Evolutionary conservation across 2,113 vertebrate genomes (phyloP).

Genomic region (Aegithalos caudatus): DNA sequence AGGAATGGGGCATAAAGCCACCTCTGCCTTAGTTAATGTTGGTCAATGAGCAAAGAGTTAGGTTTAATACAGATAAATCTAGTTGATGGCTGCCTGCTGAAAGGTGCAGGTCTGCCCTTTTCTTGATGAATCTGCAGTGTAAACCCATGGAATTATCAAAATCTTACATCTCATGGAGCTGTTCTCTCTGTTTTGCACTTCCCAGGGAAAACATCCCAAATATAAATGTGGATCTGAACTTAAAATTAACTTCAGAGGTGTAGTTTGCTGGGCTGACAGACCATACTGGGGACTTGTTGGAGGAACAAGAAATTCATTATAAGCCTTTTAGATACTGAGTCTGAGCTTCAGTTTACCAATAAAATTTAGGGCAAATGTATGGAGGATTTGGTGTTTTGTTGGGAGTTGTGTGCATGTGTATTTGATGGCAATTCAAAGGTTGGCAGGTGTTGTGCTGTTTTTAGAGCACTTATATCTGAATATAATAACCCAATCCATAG

Average conservation of each 20-base stretch:
- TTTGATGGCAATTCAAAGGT: neutral
- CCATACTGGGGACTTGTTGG: neutral
- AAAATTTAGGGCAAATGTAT: neutral
- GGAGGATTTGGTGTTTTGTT: neutral
- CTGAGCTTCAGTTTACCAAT: neutral
- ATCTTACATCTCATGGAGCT: neutral
- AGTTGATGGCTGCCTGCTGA: neutral
- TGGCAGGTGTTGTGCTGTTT: neutral
- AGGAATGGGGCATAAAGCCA: neutral
- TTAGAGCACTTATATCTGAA: fast-evolving
- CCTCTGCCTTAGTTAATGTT: neutral
- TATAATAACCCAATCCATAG: neutral
- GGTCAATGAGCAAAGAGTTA: neutral
- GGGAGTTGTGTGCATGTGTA: neutral
- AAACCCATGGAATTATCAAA: neutral
- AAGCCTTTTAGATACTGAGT: neutral
- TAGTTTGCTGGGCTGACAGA: neutral
- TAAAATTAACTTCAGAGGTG: neutral
- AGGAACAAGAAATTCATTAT: neutral
- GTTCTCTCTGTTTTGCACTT: fast-evolving
- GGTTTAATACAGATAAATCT: neutral
- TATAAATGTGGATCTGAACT: neutral
- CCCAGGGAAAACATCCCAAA: fast-evolving
- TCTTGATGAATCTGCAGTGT: neutral
- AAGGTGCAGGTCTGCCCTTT: neutral